Conservation (phyloP, 2,888 invertebrate genomes). For the Drosophila nr. fundita region DNA sequence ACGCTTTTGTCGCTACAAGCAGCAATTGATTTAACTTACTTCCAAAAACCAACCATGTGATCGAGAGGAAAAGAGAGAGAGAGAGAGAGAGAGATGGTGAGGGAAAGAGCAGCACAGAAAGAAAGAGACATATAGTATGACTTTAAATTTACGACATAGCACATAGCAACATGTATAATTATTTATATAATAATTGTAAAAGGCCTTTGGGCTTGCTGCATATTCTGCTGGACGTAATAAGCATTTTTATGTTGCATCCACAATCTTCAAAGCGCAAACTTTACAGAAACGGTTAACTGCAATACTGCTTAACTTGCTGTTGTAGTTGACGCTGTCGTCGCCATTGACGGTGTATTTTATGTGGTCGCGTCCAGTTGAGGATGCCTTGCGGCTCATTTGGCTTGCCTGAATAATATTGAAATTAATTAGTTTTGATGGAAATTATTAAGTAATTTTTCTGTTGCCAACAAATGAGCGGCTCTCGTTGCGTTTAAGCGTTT, state of each 20-base stretch:
- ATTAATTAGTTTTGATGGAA: conserved; percentile 76
- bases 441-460: conserved; percentile 78
- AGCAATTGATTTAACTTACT: conserved; percentile 81
- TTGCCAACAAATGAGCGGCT: conserved; percentile 52
- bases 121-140: conserved; percentile 15
- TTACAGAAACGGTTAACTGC: conserved; percentile 54
- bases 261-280: conserved; percentile 43
- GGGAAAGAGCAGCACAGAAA: neutral
- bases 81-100: neutral
- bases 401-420: conserved; percentile 70
- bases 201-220: conserved; percentile 59
- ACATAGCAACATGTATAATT: conserved; percentile 29
- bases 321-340: conserved; percentile 35
- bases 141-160: conserved; percentile 28
- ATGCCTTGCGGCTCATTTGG: conserved; percentile 43
- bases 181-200: conserved; percentile 48
- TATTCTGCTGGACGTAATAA: conserved; percentile 68
- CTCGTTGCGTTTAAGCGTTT: conserved; percentile 3
- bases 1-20: conserved; percentile 56
- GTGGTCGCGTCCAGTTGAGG: conserved; percentile 32
- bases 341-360: conserved; percentile 24
- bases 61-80: conserved; percentile 7
- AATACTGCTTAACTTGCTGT: conserved; percentile 58
- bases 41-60: conserved; percentile 48
- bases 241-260: conserved; percentile 70